Conservation (phyloP, 2,888 invertebrate species). For the Gordius sp. region DNA sequence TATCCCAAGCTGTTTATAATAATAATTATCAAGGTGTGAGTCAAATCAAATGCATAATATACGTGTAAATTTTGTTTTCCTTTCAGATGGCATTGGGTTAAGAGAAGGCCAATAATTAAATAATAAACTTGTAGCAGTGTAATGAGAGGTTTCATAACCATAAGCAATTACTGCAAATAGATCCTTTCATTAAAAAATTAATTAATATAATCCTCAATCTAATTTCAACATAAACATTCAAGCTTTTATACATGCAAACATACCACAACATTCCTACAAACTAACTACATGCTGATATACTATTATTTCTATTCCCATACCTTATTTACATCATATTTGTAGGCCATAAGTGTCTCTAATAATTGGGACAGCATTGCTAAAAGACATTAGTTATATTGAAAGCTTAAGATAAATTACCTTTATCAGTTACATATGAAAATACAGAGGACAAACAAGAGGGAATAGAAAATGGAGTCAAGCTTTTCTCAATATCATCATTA, state of each 20-base stretch:
- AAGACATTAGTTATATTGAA: not conserved
- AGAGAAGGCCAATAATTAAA: slow-evolving; percentile 10
- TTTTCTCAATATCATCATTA: too few species aligned
- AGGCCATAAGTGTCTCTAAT: not conserved
- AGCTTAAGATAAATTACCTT: not conserved
- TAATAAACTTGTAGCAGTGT: not conserved
- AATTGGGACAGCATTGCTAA: slow-evolving; percentile 3
- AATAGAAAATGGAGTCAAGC: not conserved
- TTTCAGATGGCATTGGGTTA: slow-evolving; percentile 2
- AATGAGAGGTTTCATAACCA: not conserved
- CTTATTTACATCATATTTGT: not conserved
- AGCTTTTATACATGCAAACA: not conserved
- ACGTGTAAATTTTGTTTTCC: slow-evolving; percentile 9
- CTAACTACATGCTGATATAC: not conserved
- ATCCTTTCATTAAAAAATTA: slow-evolving; percentile 7
- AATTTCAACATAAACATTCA: not conserved
- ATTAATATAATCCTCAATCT: not conserved
- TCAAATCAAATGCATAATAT: too few species aligned
- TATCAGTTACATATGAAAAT: not conserved
- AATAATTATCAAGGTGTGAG: not conserved
- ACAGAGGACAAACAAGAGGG: not conserved
- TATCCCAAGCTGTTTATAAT: not conserved
- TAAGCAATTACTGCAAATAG: slow-evolving; percentile 6
- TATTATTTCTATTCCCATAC: not conserved
- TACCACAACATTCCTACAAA: not conserved